These are phyloP conservation scores for Paramormyrops kingsleyae DNA, from an alignment of 2,113 vertebrate genomes.

Conservation along the genomic window DNA sequence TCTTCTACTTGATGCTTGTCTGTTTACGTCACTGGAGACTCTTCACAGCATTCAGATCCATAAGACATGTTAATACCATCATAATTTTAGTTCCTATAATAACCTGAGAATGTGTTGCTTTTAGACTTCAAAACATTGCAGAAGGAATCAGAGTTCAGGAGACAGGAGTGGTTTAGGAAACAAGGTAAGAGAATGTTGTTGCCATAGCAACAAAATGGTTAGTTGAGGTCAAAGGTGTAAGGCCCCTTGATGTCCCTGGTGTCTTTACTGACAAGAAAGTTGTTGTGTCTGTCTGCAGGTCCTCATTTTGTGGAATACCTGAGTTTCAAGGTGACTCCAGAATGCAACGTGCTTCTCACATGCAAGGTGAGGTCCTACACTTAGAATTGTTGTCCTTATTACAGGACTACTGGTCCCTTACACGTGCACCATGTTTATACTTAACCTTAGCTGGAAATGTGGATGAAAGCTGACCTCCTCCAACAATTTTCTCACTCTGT, in stretches of 20 bases:
- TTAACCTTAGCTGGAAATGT: neutral
- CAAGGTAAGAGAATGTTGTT: conserved; percentile 71
- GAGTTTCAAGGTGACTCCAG: conserved; percentile 80
- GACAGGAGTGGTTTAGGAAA: conserved; percentile 91
- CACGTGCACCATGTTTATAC: neutral
- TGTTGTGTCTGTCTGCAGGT: conserved; percentile 59
- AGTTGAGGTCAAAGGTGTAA: neutral
- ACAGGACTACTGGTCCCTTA: neutral
- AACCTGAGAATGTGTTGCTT: neutral
- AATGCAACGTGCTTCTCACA: conserved; percentile 87
- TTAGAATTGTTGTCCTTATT: neutral
- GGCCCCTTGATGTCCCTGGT: neutral
- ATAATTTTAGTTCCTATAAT: neutral
- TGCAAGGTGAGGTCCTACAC: conserved; percentile 72
- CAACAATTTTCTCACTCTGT: conserved; percentile 22
- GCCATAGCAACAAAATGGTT: neutral
- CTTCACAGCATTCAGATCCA: too few species aligned
- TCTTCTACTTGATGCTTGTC: neutral
- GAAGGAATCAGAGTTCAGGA: conserved; percentile 90
- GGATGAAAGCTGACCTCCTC: neutral
- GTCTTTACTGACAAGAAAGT: neutral
- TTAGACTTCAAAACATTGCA: conserved; percentile 87
- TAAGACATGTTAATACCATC: neutral
- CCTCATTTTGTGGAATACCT: conserved; percentile 96
- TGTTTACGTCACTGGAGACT: neutral